Base-by-base conservation (phyloP, 1,140 invertebrate genomes). In the Drosophila paulistorum region DNA sequence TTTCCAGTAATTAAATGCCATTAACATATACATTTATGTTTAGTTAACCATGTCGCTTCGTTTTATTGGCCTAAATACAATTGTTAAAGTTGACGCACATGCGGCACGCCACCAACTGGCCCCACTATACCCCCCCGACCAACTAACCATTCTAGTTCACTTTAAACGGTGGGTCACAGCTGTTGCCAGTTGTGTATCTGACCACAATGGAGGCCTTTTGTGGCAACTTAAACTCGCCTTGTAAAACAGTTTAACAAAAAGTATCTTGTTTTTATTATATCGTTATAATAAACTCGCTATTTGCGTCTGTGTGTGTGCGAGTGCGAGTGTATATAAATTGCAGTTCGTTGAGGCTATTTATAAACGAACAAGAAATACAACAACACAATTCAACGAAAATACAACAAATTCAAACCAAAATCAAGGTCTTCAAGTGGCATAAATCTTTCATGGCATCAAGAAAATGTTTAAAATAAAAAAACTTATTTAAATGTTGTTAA, bases 1-100 rank as follows among this genome's bases (percentile, higher is more conserved):
- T 74, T 65, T 67, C 74, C 74, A 73, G 81, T 87, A 76, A 79
- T 76, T 75, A 63, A 73, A 76, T 62, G 63, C 48, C 67, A 76
- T 79, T 68, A 68, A 68, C 42, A 57, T 68, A 59, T 45, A 30
- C 59, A 81, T 71, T 76, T 74, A 26, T 80, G 65, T 75, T 74
- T 65, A 67, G 68, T 58, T 74, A 79, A 85, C 75, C 71, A 66
- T 74, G 66, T 68, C 71, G 71, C 64, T 75, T 72, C 69, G 80
- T 87, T 87, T 86, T 73, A 86, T 87, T 82, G 82, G 69, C 83
- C 76, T 61, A 74, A 77, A 83, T 79, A 87, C 82, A 82, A 77
- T 82, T 64, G 68, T 78, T 75, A 65, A 71, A 62, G 14, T 81
- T 68, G 78, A 85, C 70, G 68, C 54, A 76, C 65, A 77, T 45